Evolutionary conservation across 2,888 invertebrate genomes (phyloP), one percentile per base, ranked within the genome.

Genomic region (Vanessa cardui): DNA sequence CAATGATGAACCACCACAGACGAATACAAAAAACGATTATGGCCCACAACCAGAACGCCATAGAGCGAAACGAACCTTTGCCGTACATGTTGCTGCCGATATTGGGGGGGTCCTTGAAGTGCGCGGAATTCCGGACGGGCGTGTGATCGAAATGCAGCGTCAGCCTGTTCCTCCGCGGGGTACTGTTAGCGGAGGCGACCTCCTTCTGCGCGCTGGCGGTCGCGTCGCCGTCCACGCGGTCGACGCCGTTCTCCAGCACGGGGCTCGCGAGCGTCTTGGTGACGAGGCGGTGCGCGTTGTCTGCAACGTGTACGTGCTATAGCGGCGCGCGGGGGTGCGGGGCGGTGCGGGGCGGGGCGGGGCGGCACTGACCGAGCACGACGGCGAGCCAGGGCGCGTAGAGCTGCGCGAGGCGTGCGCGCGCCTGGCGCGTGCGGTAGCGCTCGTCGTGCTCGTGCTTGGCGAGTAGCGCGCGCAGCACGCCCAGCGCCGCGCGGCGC

Each of bases 361-460:
- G 4, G 26, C 4, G 26, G 26, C 5, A 75, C 76, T 75, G 70
- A 91, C 93, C 93, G 1, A 88, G 79, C 1, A 98, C 96, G 64
- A 99, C 95, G 6, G 96, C 95, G 72, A 99, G 92, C 95, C 98
- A 96, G 0, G 99, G 99, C 64, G 98, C 95, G 85, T 99, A 99
- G 39, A 99, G 93, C 52, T 97, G 94, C 0, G 98, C 97, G 63
- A 99, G 97, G 61, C 99, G 94, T 7, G 96, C 95, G 80, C 97
- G 96, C 6, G 96, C 96, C 93, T 96, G 96, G 83, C 96, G 95
- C 76, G 95, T 95, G 76, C 96, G 95, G 84, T 98, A 98, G 69
- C 99, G 94, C 84, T 98, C 97, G 86, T 99, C 99, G 80, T 98
- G 94, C 80, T 98, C 97, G 85, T 99, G 99, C 84, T 99, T 99